Evolutionary conservation across 1,140 invertebrate species (phyloP).

Genomic region (Drosophila elegans): DNA sequence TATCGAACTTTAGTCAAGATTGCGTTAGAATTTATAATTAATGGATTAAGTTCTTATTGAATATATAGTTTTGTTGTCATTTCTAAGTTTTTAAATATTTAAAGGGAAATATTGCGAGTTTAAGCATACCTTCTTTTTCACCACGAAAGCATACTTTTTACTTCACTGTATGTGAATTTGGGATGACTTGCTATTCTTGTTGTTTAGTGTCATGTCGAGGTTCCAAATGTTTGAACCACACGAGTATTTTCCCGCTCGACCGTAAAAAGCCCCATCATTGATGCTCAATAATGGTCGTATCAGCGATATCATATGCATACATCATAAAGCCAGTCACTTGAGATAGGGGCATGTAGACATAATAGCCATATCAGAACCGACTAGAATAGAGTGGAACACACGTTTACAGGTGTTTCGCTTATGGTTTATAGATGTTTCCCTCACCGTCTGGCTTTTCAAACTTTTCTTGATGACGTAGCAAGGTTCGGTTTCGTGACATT

Average conservation of each 20-base stretch:
- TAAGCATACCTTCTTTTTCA: no score
- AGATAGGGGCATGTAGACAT: conserved; percentile 12
- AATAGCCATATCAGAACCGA: conserved; percentile 18
- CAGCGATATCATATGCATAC: conserved; percentile 9
- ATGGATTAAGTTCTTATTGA: no score
- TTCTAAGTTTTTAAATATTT: no score
- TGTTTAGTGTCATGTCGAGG: not conserved
- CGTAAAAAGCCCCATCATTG: conserved; percentile 6
- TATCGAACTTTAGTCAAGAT: no score
- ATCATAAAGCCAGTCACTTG: conserved; percentile 15
- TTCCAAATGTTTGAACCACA: not conserved
- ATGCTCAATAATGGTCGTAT: not conserved
- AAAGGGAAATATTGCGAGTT: no score
- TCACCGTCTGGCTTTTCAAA: not conserved
- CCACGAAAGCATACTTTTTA: not conserved
- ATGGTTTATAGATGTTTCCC: conserved; percentile 4
- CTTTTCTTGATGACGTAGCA: conserved; percentile 30
- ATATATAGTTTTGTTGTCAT: no score
- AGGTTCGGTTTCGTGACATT: conserved; percentile 11
- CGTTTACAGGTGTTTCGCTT: conserved; percentile 19
- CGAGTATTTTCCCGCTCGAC: not conserved
- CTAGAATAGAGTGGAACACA: conserved; percentile 9
- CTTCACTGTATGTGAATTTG: conserved; percentile 5
- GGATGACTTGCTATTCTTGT: conserved; percentile 7
- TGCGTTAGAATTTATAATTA: no score